phyloP scores from a whole-genome alignment of 1,140 invertebrate genomes.

The Diorhabda elongata region DNA sequence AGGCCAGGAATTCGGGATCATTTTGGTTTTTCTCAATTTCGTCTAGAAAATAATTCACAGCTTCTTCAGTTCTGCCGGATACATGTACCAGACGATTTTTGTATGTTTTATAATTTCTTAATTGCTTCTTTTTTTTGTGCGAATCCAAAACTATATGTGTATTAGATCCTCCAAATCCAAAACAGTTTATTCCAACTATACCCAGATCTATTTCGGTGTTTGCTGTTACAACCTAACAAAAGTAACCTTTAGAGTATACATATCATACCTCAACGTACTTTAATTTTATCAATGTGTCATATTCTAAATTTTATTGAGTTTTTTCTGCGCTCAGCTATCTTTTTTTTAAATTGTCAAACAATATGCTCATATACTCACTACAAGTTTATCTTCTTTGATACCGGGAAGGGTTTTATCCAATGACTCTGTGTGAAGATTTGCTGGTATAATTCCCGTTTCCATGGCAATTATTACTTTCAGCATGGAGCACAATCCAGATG shows the following conservation, averaged over 20 bases:
- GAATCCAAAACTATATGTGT: conserved; percentile 63
- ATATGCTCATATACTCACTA: conserved; percentile 47
- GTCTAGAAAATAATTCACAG: conserved; percentile 64
- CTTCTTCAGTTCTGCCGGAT: conserved; percentile 62
- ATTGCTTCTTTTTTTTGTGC: conserved; percentile 46
- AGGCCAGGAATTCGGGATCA: conserved; percentile 53
- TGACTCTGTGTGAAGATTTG: conserved; percentile 66
- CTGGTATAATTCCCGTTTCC: conserved; percentile 61
- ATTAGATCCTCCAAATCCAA: conserved; percentile 61
- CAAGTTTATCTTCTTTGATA: conserved; percentile 62
- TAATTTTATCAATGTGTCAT: no score
- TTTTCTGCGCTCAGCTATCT: no score
- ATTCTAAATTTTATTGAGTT: no score
- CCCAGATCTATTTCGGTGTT: conserved; percentile 54
- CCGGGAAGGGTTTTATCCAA: conserved; percentile 71
- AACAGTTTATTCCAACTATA: conserved; percentile 52
- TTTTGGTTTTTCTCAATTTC: conserved; percentile 58
- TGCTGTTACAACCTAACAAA: conserved; percentile 56
- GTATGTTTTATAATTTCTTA: conserved; percentile 40
- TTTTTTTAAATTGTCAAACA: no score
- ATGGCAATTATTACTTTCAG: conserved; percentile 75
- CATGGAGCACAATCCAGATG: conserved; percentile 78
- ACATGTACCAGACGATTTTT: conserved; percentile 56
- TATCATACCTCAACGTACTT: conserved; percentile 39
- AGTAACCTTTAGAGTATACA: conserved; percentile 57